Base-by-base conservation (phyloP, 1,140 invertebrate genomes). In the Varroa destructor region DNA sequence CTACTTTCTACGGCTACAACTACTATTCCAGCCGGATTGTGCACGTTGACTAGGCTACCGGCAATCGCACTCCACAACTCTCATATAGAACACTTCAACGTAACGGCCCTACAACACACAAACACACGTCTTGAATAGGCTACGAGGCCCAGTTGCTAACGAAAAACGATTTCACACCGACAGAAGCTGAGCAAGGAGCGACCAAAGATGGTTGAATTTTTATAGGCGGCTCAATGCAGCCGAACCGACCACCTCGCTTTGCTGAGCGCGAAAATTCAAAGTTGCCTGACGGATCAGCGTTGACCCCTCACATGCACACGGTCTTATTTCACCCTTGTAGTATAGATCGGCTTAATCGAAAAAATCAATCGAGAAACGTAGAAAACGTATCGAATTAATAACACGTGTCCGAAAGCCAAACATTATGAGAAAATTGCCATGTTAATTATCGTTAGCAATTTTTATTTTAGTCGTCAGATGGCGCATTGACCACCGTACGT, bases 191-290 rank as follows among this genome's bases (percentile, higher is more conserved):
- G 25, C 61, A 67, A 12, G 37, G 61, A 67, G 61, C 61, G 37
- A 67, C 61, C 61, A 67, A 67, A 67, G 61, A 67, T 67, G 61
- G 61, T 67, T 46, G 61, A 67, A 10, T 67, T 40, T 25, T 51
- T 67, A 36, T 12, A 2, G 14, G 37, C 14, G 61, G 46, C 12
- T 67, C 61, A 46, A 67, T 67, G 61, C 40, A 67, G 61, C 61
- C 40, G 14, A 5, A 2, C 40, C 61, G 61, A 67, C 57, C 3
- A 58, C 3, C 57, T 58, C 57, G 57, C 46, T 51, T 3, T 51
- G 8, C 4, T 51, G 46, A 3, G 46, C 46, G 46, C 4, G 3
- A 51, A 51, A 51, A 51, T 51, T 51, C 8, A 51, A 51, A 51
- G 3, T 5, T 51, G 46, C 4, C 46, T 25, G 25, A 25, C 25